These are phyloP conservation scores for Campaea margaritaria DNA, from an alignment of 2,888 invertebrate species.

Conservation along the genomic window DNA sequence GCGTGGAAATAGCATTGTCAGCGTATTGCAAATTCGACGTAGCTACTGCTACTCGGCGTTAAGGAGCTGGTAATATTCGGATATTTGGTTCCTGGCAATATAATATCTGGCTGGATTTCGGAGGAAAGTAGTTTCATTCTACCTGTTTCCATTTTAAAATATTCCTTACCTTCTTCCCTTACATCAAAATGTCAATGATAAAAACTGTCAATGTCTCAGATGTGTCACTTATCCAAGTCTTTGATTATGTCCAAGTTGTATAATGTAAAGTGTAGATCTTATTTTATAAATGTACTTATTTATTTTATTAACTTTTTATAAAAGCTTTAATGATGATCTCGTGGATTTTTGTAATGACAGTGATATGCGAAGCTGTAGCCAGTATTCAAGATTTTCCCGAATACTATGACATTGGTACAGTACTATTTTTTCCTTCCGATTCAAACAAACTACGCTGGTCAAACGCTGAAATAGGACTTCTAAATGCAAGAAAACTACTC, in stretches of 20 bases:
- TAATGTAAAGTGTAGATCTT: slow-evolving; percentile 27
- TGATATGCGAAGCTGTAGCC: slow-evolving; percentile 40
- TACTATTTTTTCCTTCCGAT: slow-evolving; percentile 61
- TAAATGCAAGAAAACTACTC: slow-evolving; percentile 63
- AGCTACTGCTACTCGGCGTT: too few relatives aligned
- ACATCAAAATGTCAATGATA: slow-evolving; percentile 5
- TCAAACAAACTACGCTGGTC: slow-evolving; percentile 57
- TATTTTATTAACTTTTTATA: slow-evolving; percentile 35
- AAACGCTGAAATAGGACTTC: slow-evolving; percentile 52
- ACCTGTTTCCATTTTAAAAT: too few relatives aligned
- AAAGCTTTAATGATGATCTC: slow-evolving; percentile 41
- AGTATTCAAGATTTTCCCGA: slow-evolving; percentile 24
- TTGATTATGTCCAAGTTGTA: too few relatives aligned
- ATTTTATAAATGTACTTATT: slow-evolving; percentile 62
- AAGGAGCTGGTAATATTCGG: too few relatives aligned
- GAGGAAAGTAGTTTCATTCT: too few relatives aligned
- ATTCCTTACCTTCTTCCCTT: background rate
- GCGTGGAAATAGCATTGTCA: too few relatives aligned
- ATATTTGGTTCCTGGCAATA: too few relatives aligned
- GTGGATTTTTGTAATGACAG: slow-evolving; percentile 45
- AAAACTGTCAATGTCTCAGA: too few relatives aligned
- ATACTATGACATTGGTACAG: slow-evolving; percentile 67
- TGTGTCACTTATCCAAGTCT: too few relatives aligned
- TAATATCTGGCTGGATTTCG: too few relatives aligned
- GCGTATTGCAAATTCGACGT: too few relatives aligned